Base-by-base conservation (phyloP, 1,140 invertebrate genomes). In the Phthorimaea operculella region DNA sequence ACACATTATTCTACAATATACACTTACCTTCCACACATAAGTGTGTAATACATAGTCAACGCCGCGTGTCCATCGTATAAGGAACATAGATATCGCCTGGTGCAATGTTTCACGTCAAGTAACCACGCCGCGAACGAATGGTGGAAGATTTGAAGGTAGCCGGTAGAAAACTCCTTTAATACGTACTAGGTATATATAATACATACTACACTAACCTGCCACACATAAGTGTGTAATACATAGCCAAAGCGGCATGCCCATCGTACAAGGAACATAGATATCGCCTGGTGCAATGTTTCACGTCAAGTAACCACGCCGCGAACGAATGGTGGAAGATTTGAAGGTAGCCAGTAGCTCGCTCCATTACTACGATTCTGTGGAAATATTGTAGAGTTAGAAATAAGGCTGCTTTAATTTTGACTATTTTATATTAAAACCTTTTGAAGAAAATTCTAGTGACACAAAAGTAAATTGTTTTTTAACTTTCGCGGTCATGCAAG, bases 261-360 rank as follows among this genome's bases (percentile, higher is more conserved):
- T 96, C 93, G 36, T 89, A 87, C 0, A 94, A 92, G 57, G 92
- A 91, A 75, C 96, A 98, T 44, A 98, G 86, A 79, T 96, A 98
- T 67, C 96, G 95, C 63, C 96, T 93, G 10, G 96, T 98, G 74
- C 96, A 98, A 70, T 98, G 96, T 83, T 98, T 99, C 0, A 98
- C 96, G 83, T 99, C 96, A 17, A 96, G 83, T 44, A 98, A 79
- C 96, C 96, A 99, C 70, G 96, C 94, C 8, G 95, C 92, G 79
- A 98, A 98, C 57, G 95, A 97, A 71, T 94, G 93, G 79, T 97
- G 95, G 78, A 96, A 95, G 3, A 96, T 86, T 62, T 92, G 90
- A 54, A 95, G 85, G 18, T 90, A 90, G 1, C 90, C 90, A 7
- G 89, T 82, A 2, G 77, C 74, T 0, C 78, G 68, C 62, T 89